Evolutionary conservation across 2,888 invertebrate species (phyloP), one percentile per base, ranked within the genome.

Genomic region (Shargacucullia verbasci): DNA sequence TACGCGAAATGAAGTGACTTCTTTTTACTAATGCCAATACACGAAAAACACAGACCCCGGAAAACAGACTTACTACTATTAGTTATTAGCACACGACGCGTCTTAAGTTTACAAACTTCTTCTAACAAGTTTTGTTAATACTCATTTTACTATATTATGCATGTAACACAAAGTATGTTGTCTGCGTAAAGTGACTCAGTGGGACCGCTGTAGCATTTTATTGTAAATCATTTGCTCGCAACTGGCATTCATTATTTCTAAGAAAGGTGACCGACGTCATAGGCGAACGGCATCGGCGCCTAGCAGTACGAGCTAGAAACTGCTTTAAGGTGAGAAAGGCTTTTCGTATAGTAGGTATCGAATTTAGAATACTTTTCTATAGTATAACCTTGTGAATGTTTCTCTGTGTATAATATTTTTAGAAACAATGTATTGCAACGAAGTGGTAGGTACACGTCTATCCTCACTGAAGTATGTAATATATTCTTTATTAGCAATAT

Each of bases 1-100:
- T 48, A 46, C 65, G 63, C 67, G 61, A 67, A 78, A 67, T 47
- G 59, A 56, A 59, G 49, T 57, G 60, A 66, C 63, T 56, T 44
- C 43, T 44, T 41, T 49, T 49, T 57, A 45, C 48, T 71, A 69
- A 78, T 71, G 64, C 60, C 54, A 20, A 37, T 46, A n/a, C n/a
- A n/a, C n/a, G n/a, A n/a, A n/a, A n/a, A n/a, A n/a, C n/a, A 43
- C 27, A 47, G 57, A 69, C 45, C 38, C 13, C 49, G 20, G 46
- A 31, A 55, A 43, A 49, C 49, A n/a, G 25, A 10, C 39, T 43
- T 35, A n/a, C n/a, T n/a, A n/a, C n/a, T n/a, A n/a, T n/a, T n/a
- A n/a, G n/a, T n/a, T n/a, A n/a, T 56, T 29, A 56, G 43, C 43
- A 55, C 38, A 45, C 25, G 39, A 54, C n/a, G 33, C 14, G 15